A percentile compares a stretch with the other conserved stretches of the same genome.
phyloP scores from a whole-genome alignment of 2,797 vertebrate genomes.

The Dicrostonyx torquatus region DNA sequence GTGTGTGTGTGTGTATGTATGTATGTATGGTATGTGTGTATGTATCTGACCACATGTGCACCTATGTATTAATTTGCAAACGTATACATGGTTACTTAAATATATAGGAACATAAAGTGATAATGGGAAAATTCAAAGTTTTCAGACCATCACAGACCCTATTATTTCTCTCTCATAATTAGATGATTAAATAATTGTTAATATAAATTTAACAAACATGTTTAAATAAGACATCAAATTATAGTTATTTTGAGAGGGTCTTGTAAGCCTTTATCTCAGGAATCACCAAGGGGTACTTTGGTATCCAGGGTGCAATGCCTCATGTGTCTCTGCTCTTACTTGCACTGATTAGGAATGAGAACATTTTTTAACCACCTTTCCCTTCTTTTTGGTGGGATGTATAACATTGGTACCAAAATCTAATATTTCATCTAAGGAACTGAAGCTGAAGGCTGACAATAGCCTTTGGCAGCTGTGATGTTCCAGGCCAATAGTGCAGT shows the following conservation, averaged over 20 bases:
- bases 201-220: not conserved
- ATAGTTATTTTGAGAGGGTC: not conserved
- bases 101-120: not conserved
- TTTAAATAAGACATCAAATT: not conserved
- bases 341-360: not conserved
- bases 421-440: slow-evolving; percentile 44
- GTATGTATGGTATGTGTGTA: no score
- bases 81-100: not conserved
- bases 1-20: not conserved
- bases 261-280: slow-evolving; percentile 19
- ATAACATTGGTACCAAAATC: slow-evolving; percentile 35
- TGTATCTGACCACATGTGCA: not conserved
- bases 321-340: not conserved
- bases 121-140: not conserved
- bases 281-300: not conserved
- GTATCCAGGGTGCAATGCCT: not conserved
- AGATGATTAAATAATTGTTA: not conserved
- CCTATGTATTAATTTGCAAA: not conserved
- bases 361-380: not conserved
- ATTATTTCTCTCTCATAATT: not conserved
- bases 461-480: not conserved
- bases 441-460: slow-evolving; percentile 56
- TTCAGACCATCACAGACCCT: not conserved
- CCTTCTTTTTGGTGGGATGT: not conserved
- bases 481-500: not conserved